phyloP scores from a whole-genome alignment of 2,113 vertebrate genomes.

The Oryzias melastigma region DNA sequence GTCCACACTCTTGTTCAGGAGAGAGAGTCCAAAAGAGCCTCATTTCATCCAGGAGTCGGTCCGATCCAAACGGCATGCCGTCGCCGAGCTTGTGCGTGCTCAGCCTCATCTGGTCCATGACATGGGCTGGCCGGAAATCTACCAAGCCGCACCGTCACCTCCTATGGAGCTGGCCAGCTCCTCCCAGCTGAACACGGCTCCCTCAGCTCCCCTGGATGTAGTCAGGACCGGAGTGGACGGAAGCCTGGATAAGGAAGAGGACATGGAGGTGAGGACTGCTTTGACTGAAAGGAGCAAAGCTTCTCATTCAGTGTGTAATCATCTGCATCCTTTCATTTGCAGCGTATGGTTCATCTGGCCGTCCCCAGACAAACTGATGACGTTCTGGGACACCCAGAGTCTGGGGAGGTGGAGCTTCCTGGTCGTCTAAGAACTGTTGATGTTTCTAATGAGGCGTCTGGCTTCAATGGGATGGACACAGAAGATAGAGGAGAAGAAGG shows the following conservation, averaged over 20 bases:
- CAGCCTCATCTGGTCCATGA: slow-evolving; percentile 63
- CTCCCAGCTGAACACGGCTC: slow-evolving; percentile 3
- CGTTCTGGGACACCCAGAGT: slow-evolving; percentile 37
- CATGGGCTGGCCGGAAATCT: slow-evolving; percentile 53
- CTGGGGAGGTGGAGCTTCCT: slow-evolving; percentile 38
- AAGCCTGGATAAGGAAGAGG: slow-evolving; percentile 44
- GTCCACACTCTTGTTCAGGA: slow-evolving; percentile 2
- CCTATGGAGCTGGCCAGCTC: slow-evolving; percentile 22
- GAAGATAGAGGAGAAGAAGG: slow-evolving; percentile 71
- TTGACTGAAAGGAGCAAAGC: background rate
- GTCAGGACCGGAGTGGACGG: slow-evolving; percentile 16
- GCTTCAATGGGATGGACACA: slow-evolving; percentile 85
- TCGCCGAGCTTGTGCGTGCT: slow-evolving; percentile 43
- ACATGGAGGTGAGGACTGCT: slow-evolving; percentile 62
- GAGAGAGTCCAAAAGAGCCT: slow-evolving; percentile 12
- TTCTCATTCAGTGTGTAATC: background rate
- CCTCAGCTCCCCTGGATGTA: slow-evolving; percentile 3
- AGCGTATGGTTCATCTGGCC: slow-evolving; percentile 61
- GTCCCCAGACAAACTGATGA: slow-evolving; percentile 27
- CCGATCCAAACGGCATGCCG: slow-evolving; percentile 39
- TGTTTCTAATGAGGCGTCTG: slow-evolving; percentile 83
- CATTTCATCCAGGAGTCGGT: slow-evolving; percentile 45
- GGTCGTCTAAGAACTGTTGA: slow-evolving; percentile 55
- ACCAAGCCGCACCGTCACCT: slow-evolving; percentile 28
- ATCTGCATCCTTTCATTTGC: background rate